These are phyloP conservation scores for Cotesia chilonis DNA, from an alignment of 1,140 invertebrate genomes.

Conservation along the genomic window DNA sequence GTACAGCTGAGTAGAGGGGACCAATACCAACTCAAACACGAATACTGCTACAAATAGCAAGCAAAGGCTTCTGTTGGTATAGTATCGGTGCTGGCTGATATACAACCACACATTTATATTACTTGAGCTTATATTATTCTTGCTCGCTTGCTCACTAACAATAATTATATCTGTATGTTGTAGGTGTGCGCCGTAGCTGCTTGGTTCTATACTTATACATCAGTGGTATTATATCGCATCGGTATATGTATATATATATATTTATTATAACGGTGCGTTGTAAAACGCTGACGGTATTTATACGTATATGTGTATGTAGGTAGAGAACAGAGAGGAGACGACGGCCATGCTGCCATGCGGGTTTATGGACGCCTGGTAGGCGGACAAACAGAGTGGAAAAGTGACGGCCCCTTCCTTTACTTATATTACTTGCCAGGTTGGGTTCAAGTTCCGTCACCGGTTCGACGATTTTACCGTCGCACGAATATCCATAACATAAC, in stretches of 20 bases:
- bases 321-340: constrained; percentile 8
- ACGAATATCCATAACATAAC: constrained; percentile 20
- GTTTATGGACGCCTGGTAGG: constrained; percentile 52
- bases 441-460: constrained; percentile 34
- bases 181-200: constrained; percentile 19
- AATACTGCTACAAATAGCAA: background rate
- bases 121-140: too few relatives aligned
- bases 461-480: constrained; percentile 20
- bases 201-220: too few relatives aligned
- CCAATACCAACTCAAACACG: background rate
- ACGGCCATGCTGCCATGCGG: constrained; percentile 38
- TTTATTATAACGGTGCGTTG: constrained; percentile 58
- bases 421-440: constrained; percentile 29
- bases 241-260: background rate
- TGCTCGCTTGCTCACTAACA: too few relatives aligned
- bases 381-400: constrained; percentile 54
- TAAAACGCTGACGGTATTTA: constrained; percentile 22
- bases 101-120: background rate
- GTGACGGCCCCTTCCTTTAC: constrained; percentile 47
- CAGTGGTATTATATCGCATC: background rate
- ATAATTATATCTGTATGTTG: background rate
- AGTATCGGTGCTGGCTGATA: constrained; percentile 35
- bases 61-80: constrained; percentile 43
- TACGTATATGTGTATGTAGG: constrained; percentile 36
- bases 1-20: constrained; percentile 47